phyloP scores from a whole-genome alignment of 2,888 invertebrate genomes.

The Drosophila peninsularis region DNA sequence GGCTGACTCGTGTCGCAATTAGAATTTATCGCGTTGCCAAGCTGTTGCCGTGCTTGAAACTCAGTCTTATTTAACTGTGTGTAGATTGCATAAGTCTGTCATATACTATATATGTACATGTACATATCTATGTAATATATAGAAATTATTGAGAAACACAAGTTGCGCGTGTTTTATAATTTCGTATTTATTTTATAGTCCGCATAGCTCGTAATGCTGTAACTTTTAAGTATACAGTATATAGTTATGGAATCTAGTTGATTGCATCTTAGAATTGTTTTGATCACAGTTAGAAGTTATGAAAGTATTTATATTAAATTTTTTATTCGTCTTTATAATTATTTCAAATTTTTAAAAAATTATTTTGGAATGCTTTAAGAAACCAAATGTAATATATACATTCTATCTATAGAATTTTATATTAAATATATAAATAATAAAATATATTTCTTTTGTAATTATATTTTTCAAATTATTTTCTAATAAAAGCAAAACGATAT shows the following conservation, averaged over 20 bases:
- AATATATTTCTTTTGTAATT: too few species aligned
- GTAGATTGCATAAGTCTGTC: conserved; percentile 40
- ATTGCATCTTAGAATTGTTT: not conserved
- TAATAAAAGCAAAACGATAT: too few species aligned
- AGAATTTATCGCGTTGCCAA: conserved; percentile 69
- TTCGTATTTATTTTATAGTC: conserved; percentile 4
- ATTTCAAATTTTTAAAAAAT: too few species aligned
- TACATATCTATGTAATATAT: conserved; percentile 14
- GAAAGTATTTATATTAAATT: not conserved
- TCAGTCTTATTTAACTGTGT: conserved; percentile 19
- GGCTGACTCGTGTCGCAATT: conserved; percentile 64
- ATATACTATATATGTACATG: not conserved
- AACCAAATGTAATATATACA: too few species aligned
- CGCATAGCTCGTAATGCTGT: not conserved
- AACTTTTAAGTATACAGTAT: not conserved
- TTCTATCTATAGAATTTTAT: too few species aligned
- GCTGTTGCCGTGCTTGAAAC: conserved; percentile 29
- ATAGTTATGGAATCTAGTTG: too few species aligned
- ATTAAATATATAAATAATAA: too few species aligned
- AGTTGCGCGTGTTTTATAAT: conserved; percentile 17
- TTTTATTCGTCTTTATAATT: not conserved
- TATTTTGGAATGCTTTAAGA: too few species aligned
- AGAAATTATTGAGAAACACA: conserved; percentile 34
- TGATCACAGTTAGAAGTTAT: not conserved
- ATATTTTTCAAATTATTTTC: too few species aligned